phyloP scores from a whole-genome alignment of 2,113 vertebrate species.

The Anseranas semipalmata region DNA sequence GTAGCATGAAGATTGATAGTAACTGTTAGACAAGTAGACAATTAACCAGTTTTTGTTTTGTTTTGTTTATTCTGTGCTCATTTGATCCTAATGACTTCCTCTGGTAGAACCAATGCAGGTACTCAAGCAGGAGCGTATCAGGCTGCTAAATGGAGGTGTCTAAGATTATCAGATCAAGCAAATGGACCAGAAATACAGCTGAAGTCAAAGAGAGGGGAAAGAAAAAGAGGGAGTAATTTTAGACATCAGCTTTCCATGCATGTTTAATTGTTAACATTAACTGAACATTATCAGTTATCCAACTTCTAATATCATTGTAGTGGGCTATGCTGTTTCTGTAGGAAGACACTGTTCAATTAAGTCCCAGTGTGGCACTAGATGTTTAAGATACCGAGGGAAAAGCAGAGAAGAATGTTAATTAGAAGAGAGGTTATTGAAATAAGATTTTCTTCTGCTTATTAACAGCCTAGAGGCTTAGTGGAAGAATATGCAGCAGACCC shows the following conservation, averaged over 20 bases:
- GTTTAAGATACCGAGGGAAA: conserved; percentile 4
- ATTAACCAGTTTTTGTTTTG: neutral
- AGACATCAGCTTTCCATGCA: neutral
- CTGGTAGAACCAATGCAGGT: neutral
- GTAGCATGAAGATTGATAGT: neutral
- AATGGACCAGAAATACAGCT: neutral
- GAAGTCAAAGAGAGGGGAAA: neutral
- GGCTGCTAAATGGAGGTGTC: neutral
- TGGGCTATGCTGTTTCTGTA: neutral
- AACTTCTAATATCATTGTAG: neutral
- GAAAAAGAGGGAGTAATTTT: neutral
- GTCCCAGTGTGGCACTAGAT: neutral
- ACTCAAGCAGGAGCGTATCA: neutral
- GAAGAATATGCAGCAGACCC: neutral
- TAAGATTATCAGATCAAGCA: neutral
- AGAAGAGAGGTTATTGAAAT: conserved; percentile 21
- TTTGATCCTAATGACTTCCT: neutral
- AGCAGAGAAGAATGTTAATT: conserved; percentile 22
- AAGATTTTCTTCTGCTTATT: conserved; percentile 34
- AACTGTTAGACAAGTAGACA: neutral
- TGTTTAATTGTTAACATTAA: neutral
- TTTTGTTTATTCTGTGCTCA: neutral
- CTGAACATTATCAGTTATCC: neutral
- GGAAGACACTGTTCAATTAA: neutral
- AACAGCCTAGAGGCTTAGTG: conserved; percentile 7